Percentiles rank a stretch among this genome's conserved stretches.
These are phyloP conservation scores for Heliconius charithonia DNA, from an alignment of 2,888 invertebrate genomes.

Conservation along the genomic window DNA sequence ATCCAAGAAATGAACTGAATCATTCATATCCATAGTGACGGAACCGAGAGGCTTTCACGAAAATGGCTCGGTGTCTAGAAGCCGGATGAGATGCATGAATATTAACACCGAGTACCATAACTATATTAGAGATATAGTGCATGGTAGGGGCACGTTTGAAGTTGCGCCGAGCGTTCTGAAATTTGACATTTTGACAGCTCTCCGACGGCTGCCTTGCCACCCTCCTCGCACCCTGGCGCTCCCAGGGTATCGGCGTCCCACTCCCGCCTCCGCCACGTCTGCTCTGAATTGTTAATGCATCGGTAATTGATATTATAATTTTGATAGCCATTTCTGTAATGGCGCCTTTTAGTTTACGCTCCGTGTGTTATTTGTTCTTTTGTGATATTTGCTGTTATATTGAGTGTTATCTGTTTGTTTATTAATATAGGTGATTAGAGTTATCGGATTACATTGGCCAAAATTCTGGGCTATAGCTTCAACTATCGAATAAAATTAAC, in stretches of 20 bases:
- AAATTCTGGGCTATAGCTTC: not conserved
- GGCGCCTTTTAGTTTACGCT: conserved; percentile 68
- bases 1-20: conserved; percentile 77
- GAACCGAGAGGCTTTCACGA: conserved; percentile 78
- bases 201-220: conserved; percentile 77
- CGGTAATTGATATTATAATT: conserved; percentile 84
- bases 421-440: not conserved
- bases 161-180: conserved; percentile 82
- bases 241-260: conserved; percentile 62
- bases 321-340: conserved; percentile 72
- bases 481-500: not conserved
- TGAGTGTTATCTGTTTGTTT: not conserved
- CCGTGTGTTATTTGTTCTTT: conserved; percentile 45
- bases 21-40: conserved; percentile 81
- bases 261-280: conserved; percentile 81
- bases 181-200: conserved; percentile 85
- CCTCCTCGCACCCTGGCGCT: conserved; percentile 57
- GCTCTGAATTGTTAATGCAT: conserved; percentile 84
- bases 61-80: conserved; percentile 78
- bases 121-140: conserved; percentile 79
- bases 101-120: conserved; percentile 80
- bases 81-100: conserved; percentile 81
- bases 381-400: conserved; percentile 12
- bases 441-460: not conserved
- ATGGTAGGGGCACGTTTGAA: conserved; percentile 82